Base-by-base conservation (phyloP, 2,113 vertebrate species). In the Malurus melanocephalus region DNA sequence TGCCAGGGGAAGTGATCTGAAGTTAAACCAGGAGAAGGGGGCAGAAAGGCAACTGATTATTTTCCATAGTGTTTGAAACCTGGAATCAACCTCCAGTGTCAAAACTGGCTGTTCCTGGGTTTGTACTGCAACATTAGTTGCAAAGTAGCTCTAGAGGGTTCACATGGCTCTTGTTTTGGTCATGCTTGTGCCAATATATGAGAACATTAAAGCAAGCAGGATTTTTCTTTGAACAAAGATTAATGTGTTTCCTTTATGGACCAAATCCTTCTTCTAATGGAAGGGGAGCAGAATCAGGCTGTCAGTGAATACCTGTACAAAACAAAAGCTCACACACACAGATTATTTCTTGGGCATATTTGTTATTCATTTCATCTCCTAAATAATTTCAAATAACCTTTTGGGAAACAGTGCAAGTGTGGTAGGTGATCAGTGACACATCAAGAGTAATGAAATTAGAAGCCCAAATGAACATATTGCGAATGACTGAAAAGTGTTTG, bases 71-170 rank as follows among this genome's bases (percentile, higher is more conserved):
- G 8, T 69, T 66, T 75, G 43, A 74, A 84, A 89, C 32, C 32
- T 85, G 49, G 92, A 94, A 71, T 94, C 62, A 87, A 73, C 64
- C 72, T 66, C 27, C 22, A 65, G 67, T 52, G 73, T 43, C 51
- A 93, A 92, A 93, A 89, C 6, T 14, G 30, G 17, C 38, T 59
- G 21, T 60, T 72, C 32, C 48, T n/a, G 51, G 27, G 14, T 62
- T 93, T 40, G 23, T n/a, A 45, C 30, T 52, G 46, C 60, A 68
- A 35, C 16, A 24, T 27, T 23, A 19, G 55, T 33, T 61, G 30
- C 6, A 26, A 68, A 80, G 55, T 42, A 75, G n/a, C 35, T 68
- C 27, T 48, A 48, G 40, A 30, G 26, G 11, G 1, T 90, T 93
- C 35, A 53, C 45, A 35, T 59, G 61, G 53, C 26, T 82, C 17